Percentiles rank a stretch among this genome's conserved stretches.
These are phyloP conservation scores for Drosophila stalkeri DNA, from an alignment of 2,888 invertebrate genomes.

Conservation along the genomic window DNA sequence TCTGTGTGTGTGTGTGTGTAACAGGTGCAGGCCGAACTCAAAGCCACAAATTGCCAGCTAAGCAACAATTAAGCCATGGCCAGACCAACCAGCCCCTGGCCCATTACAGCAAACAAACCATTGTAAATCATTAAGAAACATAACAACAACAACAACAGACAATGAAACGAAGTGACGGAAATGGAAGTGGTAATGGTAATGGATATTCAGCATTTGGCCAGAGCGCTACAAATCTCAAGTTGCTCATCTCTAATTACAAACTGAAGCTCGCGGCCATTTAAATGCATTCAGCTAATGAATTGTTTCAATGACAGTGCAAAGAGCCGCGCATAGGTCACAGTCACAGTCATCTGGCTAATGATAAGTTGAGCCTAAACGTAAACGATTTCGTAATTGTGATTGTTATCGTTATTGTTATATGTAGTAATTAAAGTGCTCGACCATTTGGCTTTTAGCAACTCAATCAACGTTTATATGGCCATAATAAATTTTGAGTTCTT, in stretches of 20 bases:
- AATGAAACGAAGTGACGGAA: constrained; percentile 42
- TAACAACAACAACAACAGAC: constrained; percentile 6
- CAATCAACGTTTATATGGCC: background rate
- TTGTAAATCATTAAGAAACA: constrained; percentile 65
- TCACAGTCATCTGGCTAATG: constrained; percentile 34
- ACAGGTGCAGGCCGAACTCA: constrained; percentile 51
- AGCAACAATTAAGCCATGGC: constrained; percentile 56
- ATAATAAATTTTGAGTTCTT: background rate
- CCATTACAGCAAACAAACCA: constrained; percentile 33
- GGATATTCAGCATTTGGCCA: constrained; percentile 9
- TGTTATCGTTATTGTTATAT: constrained; percentile 2
- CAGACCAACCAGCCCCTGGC: constrained; percentile 31
- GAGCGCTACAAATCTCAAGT: constrained; percentile 14
- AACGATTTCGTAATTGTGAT: constrained; percentile 12
- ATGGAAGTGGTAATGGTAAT: constrained; percentile 37
- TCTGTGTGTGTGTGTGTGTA: constrained; percentile 21
- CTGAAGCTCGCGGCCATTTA: constrained; percentile 43
- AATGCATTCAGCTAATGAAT: constrained; percentile 62
- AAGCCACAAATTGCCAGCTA: constrained; percentile 28
- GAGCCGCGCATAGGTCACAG: constrained; percentile 18
- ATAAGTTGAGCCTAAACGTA: constrained; percentile 28
- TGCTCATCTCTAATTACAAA: constrained; percentile 54
- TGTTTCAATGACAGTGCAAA: constrained; percentile 61
- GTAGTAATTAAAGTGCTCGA: background rate
- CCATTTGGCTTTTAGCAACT: background rate